Base-by-base conservation (phyloP, 2,113 vertebrate species). In the Xiphorhynchus elegans region DNA sequence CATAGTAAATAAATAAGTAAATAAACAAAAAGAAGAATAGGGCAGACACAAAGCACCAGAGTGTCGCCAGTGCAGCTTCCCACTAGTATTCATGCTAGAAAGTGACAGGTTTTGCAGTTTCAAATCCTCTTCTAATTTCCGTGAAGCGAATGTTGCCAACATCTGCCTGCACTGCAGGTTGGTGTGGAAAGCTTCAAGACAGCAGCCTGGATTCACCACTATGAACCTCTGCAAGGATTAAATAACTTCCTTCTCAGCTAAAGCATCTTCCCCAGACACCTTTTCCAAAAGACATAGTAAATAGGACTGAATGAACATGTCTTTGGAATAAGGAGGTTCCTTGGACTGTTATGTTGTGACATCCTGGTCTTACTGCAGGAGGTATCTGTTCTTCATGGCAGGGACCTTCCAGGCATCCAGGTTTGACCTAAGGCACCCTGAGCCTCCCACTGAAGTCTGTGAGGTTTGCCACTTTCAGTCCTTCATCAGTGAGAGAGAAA, bases 51-150 rank as follows among this genome's bases (percentile, higher is more conserved):
- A 92, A 80, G 69, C 64, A 89, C 55, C 76, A 56, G 85, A 62
- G 19, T 84, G 80, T 82, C 64, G 70, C 50, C 73, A 78, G 24
- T 15, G 42, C 16, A 19, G 6, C 78, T 95, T 93, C 92, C 73
- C 39, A 67, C 8, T 52, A 29, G 21, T 70, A 39, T 13, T 84
- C 62, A 20, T 81, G 33, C 31, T 79, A 86, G 80, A 55, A 95
- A 78, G 13, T 93, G 60, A 93, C 17, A 72, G 69, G 58, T 86
- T 92, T 67, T 87, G 91, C 91, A 95, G 80, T 95, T 96, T 95
- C 96, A 60, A 89, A 70, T 95, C 86, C 93, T 67, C 56, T 89
- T 94, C 82, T 66, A 42, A 44, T 80, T 73, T 94, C 33, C 37
- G 46, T 58, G n/a, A 74, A 47, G 31, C 17, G n/a, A 18, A 75